A percentile compares a stretch with the other conserved stretches of the same genome.
Evolutionary conservation across 2,888 invertebrate genomes (phyloP).

Genomic region (Siphonodentalium dalli): DNA sequence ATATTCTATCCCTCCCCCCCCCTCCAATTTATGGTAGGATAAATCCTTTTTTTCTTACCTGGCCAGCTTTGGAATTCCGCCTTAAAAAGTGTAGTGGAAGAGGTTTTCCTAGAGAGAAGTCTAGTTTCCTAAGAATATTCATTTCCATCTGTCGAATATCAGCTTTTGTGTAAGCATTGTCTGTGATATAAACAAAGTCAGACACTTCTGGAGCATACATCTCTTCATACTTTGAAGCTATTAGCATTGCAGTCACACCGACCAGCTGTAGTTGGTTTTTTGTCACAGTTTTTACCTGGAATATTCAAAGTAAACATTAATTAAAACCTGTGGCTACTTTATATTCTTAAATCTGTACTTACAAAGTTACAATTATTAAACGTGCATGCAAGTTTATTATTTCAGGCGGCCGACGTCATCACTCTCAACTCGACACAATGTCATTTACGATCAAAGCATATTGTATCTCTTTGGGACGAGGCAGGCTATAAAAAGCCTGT

Average conservation of each 20-base stretch:
- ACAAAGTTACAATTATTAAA: no score
- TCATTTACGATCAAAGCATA: no score
- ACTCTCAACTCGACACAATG: no score
- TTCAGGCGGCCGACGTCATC: no score
- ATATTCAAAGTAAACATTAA: neutral
- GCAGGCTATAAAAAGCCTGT: no score
- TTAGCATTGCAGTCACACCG: slow-evolving; percentile 84
- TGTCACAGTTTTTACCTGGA: slow-evolving; percentile 67
- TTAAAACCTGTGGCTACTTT: no score
- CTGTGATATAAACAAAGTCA: slow-evolving; percentile 89
- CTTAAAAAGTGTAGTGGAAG: slow-evolving; percentile 86
- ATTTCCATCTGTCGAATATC: slow-evolving; percentile 84
- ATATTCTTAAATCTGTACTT: no score
- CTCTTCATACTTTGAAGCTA: slow-evolving; percentile 94
- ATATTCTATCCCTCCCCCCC: no score
- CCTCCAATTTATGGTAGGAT: no score
- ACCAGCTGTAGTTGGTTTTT: slow-evolving; percentile 81
- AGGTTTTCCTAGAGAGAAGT: slow-evolving; percentile 83
- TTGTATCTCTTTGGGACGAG: no score
- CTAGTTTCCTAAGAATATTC: slow-evolving; percentile 76
- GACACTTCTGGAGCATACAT: slow-evolving; percentile 83
- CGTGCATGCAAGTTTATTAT: no score
- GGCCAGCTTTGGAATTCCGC: slow-evolving; percentile 68
- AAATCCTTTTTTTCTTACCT: no score
- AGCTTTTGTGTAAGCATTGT: slow-evolving; percentile 78